These are phyloP conservation scores for Lasioglossum oenotherae DNA, from an alignment of 2,888 invertebrate genomes.

Conservation along the genomic window DNA sequence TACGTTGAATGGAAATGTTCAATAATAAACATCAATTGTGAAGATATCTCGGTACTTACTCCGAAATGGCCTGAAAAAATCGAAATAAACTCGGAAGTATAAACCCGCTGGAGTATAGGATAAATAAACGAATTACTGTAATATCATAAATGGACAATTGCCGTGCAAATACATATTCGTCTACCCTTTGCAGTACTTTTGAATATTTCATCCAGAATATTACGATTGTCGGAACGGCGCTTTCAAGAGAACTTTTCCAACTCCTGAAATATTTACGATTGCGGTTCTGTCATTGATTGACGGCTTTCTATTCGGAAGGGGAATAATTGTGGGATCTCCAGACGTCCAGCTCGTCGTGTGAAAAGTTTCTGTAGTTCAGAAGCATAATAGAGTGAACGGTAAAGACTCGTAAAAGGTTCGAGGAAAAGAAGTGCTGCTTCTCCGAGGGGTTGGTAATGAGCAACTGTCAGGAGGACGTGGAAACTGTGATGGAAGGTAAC, in stretches of 20 bases:
- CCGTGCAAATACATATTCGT: background rate
- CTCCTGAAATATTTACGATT: background rate
- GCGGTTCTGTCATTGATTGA: background rate
- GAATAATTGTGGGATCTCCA: background rate
- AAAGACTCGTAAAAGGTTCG: background rate
- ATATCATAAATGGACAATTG: background rate
- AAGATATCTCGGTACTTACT: too few species aligned
- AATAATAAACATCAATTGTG: too few species aligned
- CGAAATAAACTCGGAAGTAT: background rate
- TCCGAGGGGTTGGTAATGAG: background rate
- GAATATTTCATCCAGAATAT: background rate
- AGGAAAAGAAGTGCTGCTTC: background rate
- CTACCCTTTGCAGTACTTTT: background rate
- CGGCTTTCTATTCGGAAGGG: background rate
- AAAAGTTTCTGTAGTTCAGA: background rate
- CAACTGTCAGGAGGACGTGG: background rate
- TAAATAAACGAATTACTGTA: background rate
- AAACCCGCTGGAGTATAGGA: background rate
- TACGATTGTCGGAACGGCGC: background rate
- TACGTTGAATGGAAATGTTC: too few species aligned
- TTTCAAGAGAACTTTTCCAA: background rate
- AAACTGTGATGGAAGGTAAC: constrained; percentile 31
- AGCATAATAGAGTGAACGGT: constrained; percentile 1
- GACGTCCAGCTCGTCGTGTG: background rate
- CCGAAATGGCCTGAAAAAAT: background rate